These are phyloP conservation scores for Equus przewalskii DNA, from an alignment of 2,113 vertebrate species.

Conservation along the genomic window DNA sequence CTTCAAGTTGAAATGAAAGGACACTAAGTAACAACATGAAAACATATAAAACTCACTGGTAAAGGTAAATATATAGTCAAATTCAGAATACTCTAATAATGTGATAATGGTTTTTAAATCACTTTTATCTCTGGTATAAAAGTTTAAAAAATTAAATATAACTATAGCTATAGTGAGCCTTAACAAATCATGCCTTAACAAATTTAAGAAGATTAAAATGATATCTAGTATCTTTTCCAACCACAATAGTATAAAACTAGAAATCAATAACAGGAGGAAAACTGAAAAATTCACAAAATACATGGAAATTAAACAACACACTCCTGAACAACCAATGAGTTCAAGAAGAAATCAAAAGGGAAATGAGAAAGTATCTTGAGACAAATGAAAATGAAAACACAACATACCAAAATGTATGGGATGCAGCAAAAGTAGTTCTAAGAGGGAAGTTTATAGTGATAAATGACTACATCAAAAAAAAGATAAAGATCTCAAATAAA, in stretches of 20 bases:
- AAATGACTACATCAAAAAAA: background rate
- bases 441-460: background rate
- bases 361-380: background rate
- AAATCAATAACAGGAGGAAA: background rate
- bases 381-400: background rate
- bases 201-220: background rate
- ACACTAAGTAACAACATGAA: background rate
- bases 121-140: background rate
- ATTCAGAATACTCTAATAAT: background rate
- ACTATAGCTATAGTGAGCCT: background rate
- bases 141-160: slow-evolving; percentile 25
- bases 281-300: background rate
- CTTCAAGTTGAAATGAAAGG: background rate
- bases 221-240: background rate
- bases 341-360: background rate
- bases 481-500: background rate
- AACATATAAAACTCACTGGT: background rate
- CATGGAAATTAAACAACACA: background rate
- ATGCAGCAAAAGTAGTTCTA: background rate
- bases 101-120: background rate
- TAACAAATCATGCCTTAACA: background rate
- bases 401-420: background rate
- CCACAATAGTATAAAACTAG: background rate
- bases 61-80: background rate
- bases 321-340: background rate